Evolutionary conservation across 2,113 vertebrate species (phyloP), one percentile per base, ranked within the genome.

Genomic region (Gymnarchus niloticus): DNA sequence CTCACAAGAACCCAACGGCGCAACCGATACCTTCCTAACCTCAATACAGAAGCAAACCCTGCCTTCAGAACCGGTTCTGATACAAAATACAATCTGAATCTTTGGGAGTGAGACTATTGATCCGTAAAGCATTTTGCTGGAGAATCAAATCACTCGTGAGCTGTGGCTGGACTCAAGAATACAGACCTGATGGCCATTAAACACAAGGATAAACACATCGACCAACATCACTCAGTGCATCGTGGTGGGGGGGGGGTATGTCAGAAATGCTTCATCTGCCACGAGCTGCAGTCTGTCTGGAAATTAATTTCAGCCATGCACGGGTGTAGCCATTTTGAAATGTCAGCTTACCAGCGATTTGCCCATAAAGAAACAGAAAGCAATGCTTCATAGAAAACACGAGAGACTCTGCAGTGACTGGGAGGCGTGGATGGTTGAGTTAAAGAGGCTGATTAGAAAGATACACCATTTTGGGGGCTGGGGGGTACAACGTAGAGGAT

Each of bases 221-320:
- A 89, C 87, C 84, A 33, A 41, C 21, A 10, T 51, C n/a, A 48
- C 19, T 44, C 44, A 80, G 73, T 56, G 37, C 56, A 48, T 54
- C 84, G 25, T 77, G 49, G 9, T 2, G 33, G 19, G 69, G 41
- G n/a, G 17, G 21, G 56, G 52, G 61, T 56, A 83, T 84, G 87
- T 90, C 87, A 89, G 87, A 88, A 85, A 81, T 77, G 89, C 84
- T 87, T 65, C 86, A 87, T 89, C 85, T 91, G 91, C 92, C 89
- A 86, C 52, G 25, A 84, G 86, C 85, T 57, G 61, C 69, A 87
- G 89, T 89, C 28, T n/a, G 7, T 65, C 4, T 25, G 19, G 85
- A 89, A 89, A 87, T 88, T 88, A 87, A 90, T 89, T n/a, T n/a
- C n/a, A n/a, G n/a, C n/a, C n/a, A n/a, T n/a, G n/a, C n/a, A n/a